Conservation (phyloP, 30 jellyfish, hydroid and myxozoan species). For the Sanderia malayensis region DNA sequence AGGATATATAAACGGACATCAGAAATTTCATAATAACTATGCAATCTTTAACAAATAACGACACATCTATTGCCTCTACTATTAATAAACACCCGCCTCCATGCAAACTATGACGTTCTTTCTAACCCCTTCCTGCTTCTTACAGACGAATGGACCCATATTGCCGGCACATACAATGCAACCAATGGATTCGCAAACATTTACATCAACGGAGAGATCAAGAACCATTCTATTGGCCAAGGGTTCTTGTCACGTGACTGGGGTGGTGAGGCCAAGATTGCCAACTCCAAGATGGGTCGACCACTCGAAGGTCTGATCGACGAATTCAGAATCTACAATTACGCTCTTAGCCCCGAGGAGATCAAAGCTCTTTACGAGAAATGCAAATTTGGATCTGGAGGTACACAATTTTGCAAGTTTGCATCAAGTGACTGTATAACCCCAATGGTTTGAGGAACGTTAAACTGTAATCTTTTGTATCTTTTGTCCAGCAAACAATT, state of each 20-base stretch:
- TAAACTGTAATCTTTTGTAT: too few species aligned
- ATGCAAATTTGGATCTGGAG: constrained; percentile 82
- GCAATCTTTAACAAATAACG: too few species aligned
- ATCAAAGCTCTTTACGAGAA: constrained; percentile 88
- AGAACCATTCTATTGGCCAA: constrained; percentile 83
- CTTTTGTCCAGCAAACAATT: constrained; percentile 59
- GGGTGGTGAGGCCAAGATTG: constrained; percentile 89
- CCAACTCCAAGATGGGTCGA: constrained; percentile 64
- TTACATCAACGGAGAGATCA: constrained; percentile 89
- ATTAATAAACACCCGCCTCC: too few species aligned
- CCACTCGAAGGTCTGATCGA: constrained; percentile 90
- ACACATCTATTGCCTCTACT: too few species aligned
- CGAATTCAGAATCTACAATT: constrained; percentile 91
- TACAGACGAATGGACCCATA: constrained; percentile 84
- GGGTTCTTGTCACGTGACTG: constrained; percentile 97
- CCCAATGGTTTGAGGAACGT: too few species aligned
- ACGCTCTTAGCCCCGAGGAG: constrained; percentile 85
- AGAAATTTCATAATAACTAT: too few species aligned
- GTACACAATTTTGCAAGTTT: too few species aligned
- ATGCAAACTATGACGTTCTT: too few species aligned
- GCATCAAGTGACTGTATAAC: too few species aligned
- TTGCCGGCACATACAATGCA: constrained; percentile 95
- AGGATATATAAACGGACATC: too few species aligned
- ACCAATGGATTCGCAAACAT: constrained; percentile 82
- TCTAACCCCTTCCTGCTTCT: too few species aligned